Conservation (phyloP, 2,888 invertebrate species). For the Hyposoter dolosus region DNA sequence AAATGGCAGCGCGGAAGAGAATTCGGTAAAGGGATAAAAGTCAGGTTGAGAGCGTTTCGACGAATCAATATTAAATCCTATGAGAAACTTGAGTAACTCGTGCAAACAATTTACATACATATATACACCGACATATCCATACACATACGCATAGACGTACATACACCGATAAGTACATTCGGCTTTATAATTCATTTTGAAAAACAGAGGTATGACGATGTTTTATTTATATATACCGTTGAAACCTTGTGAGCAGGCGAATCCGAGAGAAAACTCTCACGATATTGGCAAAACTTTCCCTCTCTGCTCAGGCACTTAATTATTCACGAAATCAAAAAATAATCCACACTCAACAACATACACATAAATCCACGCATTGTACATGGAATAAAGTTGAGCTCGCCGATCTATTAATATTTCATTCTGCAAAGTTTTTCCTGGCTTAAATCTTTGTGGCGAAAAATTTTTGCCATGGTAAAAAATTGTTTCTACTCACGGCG, state of each 20-base stretch:
- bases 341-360: background rate
- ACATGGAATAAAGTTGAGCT: background rate
- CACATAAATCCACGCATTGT: background rate
- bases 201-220: slow-evolving; percentile 41
- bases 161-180: slow-evolving; percentile 2
- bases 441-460: background rate
- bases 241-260: slow-evolving; percentile 1
- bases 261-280: slow-evolving; percentile 13
- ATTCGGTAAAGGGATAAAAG: slow-evolving; percentile 38
- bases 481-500: background rate
- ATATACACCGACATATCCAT: background rate
- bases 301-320: slow-evolving; percentile 18
- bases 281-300: slow-evolving; percentile 51
- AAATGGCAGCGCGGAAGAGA: slow-evolving; percentile 14
- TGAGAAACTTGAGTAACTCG: slow-evolving; percentile 11
- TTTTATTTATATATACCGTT: slow-evolving; percentile 58
- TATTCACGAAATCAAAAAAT: slow-evolving; percentile 41
- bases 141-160: background rate
- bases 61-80: slow-evolving; percentile 55
- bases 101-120: background rate
- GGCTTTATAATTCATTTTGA: slow-evolving; percentile 48
- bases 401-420: slow-evolving; percentile 40
- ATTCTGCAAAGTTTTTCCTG: background rate
- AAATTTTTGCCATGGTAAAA: background rate
- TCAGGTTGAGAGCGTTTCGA: slow-evolving; percentile 25